These are phyloP conservation scores for Mellilla xanthometata DNA, from an alignment of 2,888 invertebrate species.

Conservation along the genomic window DNA sequence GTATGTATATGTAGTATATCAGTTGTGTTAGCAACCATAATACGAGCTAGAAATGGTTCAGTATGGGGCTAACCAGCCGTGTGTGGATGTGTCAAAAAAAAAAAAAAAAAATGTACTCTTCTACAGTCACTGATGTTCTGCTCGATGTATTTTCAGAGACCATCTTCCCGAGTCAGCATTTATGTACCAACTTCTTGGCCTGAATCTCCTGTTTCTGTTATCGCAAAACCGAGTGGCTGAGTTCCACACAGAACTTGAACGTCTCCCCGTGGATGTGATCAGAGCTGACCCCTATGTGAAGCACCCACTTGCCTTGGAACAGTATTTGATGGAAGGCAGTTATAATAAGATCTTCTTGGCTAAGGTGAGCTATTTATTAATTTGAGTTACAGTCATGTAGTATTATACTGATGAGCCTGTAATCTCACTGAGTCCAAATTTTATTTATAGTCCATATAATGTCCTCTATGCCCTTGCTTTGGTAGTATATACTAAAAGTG, in stretches of 20 bases:
- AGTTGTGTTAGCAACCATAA: no score
- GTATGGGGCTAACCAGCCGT: no score
- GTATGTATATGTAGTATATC: no score
- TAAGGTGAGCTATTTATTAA: conserved; percentile 81
- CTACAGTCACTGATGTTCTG: not conserved
- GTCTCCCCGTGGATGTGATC: conserved; percentile 94
- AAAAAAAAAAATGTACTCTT: no score
- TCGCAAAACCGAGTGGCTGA: conserved; percentile 98
- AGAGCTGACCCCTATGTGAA: conserved; percentile 96
- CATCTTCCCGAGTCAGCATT: conserved; percentile 95
- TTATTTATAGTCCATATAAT: no score
- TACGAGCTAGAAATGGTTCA: no score
- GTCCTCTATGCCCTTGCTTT: no score
- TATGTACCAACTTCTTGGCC: conserved; percentile 96
- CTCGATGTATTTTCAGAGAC: conserved; percentile 59
- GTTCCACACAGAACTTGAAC: conserved; percentile 98
- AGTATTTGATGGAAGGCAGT: conserved; percentile 99
- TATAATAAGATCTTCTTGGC: conserved; percentile 98
- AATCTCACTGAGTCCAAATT: no score
- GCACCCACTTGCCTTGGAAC: conserved; percentile 97
- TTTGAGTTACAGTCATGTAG: no score
- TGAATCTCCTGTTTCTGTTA: conserved; percentile 95
- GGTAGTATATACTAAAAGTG: no score
- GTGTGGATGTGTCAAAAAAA: no score
- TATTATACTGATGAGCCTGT: no score